phyloP scores from a whole-genome alignment of 1,140 invertebrate species.

The Drosophila baimaii region DNA sequence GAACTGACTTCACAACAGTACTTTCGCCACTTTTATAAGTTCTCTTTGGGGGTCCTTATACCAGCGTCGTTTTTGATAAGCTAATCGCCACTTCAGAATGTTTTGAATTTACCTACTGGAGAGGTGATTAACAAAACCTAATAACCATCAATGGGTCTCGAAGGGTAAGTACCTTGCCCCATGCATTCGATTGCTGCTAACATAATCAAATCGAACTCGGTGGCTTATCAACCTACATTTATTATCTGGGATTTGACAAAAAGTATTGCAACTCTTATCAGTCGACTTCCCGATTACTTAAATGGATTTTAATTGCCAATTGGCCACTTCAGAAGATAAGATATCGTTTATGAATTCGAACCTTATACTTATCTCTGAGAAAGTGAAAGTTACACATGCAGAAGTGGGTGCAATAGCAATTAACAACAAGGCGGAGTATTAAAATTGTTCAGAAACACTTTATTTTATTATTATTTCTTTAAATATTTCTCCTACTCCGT shows the following conservation, averaged over 20 bases:
- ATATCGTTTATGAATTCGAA: conserved; percentile 1
- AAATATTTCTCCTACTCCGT: no score
- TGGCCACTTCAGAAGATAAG: conserved; percentile 22
- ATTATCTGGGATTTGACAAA: background rate
- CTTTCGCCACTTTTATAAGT: conserved; percentile 21
- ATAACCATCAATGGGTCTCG: conserved; percentile 4
- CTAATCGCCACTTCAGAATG: conserved; percentile 28
- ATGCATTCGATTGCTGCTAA: background rate
- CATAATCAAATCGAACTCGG: background rate
- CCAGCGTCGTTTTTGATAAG: conserved; percentile 10
- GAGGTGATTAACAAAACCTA: conserved; percentile 5
- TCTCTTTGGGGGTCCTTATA: conserved; percentile 11
- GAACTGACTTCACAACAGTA: background rate
- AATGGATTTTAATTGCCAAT: conserved; percentile 48
- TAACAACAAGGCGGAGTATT: background rate
- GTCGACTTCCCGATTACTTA: conserved; percentile 6
- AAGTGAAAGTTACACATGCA: conserved; percentile 26
- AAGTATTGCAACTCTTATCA: conserved; percentile 28
- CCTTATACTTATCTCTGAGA: conserved; percentile 8
- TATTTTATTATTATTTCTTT: no score
- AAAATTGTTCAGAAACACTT: background rate
- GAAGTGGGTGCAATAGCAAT: background rate
- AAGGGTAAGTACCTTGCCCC: conserved; percentile 21
- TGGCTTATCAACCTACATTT: background rate
- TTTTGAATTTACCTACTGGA: conserved; percentile 36